Percentiles rank a stretch among this genome's conserved stretches.
phyloP scores from a whole-genome alignment of 2,888 invertebrate genomes.

The Gryllus longicercus region DNA sequence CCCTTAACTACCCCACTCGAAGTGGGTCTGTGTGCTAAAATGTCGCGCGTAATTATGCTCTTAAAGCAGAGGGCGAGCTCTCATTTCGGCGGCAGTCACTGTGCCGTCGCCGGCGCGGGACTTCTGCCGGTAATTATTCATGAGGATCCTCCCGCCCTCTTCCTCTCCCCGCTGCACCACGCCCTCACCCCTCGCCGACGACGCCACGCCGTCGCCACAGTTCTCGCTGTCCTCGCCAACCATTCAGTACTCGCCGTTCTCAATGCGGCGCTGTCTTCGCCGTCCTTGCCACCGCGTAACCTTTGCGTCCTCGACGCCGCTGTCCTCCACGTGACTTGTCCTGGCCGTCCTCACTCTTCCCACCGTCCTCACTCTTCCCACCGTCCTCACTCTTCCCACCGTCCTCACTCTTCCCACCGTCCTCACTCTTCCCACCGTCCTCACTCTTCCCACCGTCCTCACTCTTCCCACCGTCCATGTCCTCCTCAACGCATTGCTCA shows the following conservation, averaged over 20 bases:
- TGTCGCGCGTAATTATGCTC: neutral
- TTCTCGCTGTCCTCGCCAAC: neutral
- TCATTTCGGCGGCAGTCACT: neutral
- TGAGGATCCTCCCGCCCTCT: neutral
- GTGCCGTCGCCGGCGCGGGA: neutral
- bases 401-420: no score
- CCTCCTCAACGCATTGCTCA: no score
- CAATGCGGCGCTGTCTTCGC: no score
- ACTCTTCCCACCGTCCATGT: no score
- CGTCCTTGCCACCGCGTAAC: no score
- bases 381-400: no score
- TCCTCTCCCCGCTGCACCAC: neutral
- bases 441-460: no score
- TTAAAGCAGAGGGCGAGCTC: neutral
- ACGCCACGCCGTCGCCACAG: neutral
- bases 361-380: no score
- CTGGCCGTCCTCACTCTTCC: no score
- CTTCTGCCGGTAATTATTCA: neutral
- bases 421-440: no score
- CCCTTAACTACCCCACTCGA: neutral
- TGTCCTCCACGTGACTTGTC: no score
- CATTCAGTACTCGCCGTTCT: neutral
- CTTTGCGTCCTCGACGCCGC: no score
- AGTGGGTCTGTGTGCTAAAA: slow-evolving; percentile 1
- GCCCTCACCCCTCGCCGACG: neutral